Evolutionary conservation across 2,888 invertebrate genomes (phyloP).

Genomic region (Clunio marinus): DNA sequence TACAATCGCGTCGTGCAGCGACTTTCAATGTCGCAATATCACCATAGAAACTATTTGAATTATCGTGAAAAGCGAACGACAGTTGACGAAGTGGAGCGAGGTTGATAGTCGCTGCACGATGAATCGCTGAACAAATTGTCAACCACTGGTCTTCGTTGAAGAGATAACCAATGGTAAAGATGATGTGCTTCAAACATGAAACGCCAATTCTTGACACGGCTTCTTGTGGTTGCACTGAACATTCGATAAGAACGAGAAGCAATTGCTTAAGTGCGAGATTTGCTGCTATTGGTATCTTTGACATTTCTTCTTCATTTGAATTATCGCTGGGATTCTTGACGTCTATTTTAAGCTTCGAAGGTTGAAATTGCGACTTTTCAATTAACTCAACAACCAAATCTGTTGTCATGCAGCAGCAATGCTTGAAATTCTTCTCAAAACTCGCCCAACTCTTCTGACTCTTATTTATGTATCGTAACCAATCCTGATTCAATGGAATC

Average conservation of each 20-base stretch:
- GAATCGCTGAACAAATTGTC: slow-evolving; percentile 74
- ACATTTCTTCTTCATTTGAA: slow-evolving; percentile 49
- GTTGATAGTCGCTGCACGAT: slow-evolving; percentile 80
- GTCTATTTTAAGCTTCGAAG: slow-evolving; percentile 40
- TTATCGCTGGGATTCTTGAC: slow-evolving; percentile 45
- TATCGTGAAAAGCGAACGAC: slow-evolving; percentile 82
- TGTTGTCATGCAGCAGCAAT: slow-evolving; percentile 88
- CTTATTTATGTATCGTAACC: slow-evolving; percentile 75
- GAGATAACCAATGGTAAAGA: slow-evolving; percentile 77
- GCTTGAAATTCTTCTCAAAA: slow-evolving; percentile 86
- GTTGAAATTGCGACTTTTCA: slow-evolving; percentile 60
- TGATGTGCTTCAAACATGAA: slow-evolving; percentile 81
- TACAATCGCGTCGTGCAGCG: slow-evolving; percentile 83
- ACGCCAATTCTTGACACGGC: slow-evolving; percentile 86
- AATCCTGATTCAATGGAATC: slow-evolving; percentile 88
- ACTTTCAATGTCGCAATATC: slow-evolving; percentile 90
- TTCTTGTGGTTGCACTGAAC: slow-evolving; percentile 84
- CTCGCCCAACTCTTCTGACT: slow-evolving; percentile 68
- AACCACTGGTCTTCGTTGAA: slow-evolving; percentile 83
- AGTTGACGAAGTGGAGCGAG: slow-evolving; percentile 82
- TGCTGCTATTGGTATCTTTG: slow-evolving; percentile 58
- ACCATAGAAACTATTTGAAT: slow-evolving; percentile 92
- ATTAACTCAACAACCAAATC: slow-evolving; percentile 86
- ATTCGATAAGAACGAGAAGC: slow-evolving; percentile 81
- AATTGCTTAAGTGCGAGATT: slow-evolving; percentile 82